Base-by-base conservation (phyloP, 37 sponge, comb jelly and placozoan species). In the Beroe forskalii region DNA sequence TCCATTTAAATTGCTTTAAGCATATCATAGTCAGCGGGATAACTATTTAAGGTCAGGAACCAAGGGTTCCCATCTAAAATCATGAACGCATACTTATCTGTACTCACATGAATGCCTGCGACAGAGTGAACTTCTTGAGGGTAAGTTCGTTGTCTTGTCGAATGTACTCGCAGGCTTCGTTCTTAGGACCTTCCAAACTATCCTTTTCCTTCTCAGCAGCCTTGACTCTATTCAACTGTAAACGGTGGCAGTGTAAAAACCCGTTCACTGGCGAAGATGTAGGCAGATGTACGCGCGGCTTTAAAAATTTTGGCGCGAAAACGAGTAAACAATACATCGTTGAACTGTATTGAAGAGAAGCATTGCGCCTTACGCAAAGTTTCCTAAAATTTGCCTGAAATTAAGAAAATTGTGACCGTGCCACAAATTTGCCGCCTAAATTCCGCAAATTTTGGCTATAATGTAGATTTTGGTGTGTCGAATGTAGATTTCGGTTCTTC, bases 101-200 rank as follows among this genome's bases (percentile, higher is more conserved):
- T n/a, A 31, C 80, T 90, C 36, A 94, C 94, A 95, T 92, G 94
- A 92, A 93, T 36, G 90, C 76, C 62, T 93, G 93, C 48, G 93
- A 95, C 62, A 95, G 94, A 0, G 63, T 43, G 60, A 92, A 75
- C 62, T 93, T 92, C 61, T 94, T 94, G 25, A 17, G 48, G 17
- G 93, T 91, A 35, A 92, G 40, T 19, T 94, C 93, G 0, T 91
- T 92, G 89, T 96, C 92, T 76, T 93, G 55, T 22, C 92, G 67
- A 22, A 97, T 91, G 62, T 89, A 97, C 62, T 96, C 91, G 42
- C 94, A 95, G 17, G 98, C 98, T 69, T 97, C 98, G 36, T 94
- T 91, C 61, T 97, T 97, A 4, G 96, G 94, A 27, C 93, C 94
- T 41, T 97, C 98, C 37, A 97, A 91, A 40, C 91, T 86, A 62